Conservation (phyloP, 2,888 invertebrate genomes). For the Hanleya hanleyi region DNA sequence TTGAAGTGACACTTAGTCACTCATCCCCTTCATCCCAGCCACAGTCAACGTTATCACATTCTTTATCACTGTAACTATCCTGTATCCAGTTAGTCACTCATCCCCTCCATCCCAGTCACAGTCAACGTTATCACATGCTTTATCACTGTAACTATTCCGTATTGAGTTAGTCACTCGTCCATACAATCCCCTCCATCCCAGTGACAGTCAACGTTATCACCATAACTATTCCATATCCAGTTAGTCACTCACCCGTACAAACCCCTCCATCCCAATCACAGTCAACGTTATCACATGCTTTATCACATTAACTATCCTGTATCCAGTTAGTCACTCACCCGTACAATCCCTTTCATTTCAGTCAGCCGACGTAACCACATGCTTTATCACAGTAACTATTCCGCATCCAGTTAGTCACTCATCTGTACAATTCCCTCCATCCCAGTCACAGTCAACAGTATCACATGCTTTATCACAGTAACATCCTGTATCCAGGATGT, state of each 20-base stretch:
- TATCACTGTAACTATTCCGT: no score
- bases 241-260: conserved; percentile 70
- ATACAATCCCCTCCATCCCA: conserved; percentile 80
- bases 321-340: no score
- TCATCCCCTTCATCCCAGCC: conserved; percentile 81
- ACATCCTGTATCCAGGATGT: conserved; percentile 84
- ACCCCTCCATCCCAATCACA: conserved; percentile 84
- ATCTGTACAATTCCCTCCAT: conserved; percentile 77
- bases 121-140: no score
- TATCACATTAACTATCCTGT: conserved; percentile 85
- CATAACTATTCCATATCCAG: conserved; percentile 86
- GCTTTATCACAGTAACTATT: no score
- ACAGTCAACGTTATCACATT: conserved; percentile 83
- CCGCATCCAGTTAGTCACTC: no score
- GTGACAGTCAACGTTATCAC: conserved; percentile 84
- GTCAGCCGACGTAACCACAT: no score
- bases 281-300: conserved; percentile 81
- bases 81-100: no score
- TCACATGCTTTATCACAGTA: conserved; percentile 86
- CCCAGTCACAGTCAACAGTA: conserved; percentile 82
- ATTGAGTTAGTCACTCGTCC: conserved; percentile 51
- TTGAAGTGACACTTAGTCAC: no score
- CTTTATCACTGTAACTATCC: conserved; percentile 84
- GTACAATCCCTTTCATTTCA: no score
- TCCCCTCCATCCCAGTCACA: no score